Percentiles rank a stretch among this genome's conserved stretches.
These are phyloP conservation scores for Strix uralensis DNA, from an alignment of 2,113 vertebrate genomes.

Conservation along the genomic window DNA sequence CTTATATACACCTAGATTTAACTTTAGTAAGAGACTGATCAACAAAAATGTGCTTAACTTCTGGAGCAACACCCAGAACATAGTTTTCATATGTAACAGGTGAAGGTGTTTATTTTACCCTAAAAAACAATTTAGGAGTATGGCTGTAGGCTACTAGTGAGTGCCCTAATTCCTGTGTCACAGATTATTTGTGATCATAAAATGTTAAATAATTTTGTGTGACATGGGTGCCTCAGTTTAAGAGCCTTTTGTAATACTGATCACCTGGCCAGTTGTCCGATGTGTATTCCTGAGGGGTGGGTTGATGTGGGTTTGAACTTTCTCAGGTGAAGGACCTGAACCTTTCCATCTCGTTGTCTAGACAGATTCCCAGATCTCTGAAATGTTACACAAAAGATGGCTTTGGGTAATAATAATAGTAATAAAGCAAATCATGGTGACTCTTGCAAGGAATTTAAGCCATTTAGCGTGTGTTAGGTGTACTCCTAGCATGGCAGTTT, in stretches of 20 bases:
- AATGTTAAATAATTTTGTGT: not conserved
- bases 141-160: not conserved
- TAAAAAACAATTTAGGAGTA: not conserved
- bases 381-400: not conserved
- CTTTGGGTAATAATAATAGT: not conserved
- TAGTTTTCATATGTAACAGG: not conserved
- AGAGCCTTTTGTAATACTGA: not conserved
- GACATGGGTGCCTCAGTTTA: not conserved
- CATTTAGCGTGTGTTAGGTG: not conserved
- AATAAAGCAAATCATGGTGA: not conserved
- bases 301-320: not conserved
- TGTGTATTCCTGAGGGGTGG: not conserved
- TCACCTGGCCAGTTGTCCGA: not conserved
- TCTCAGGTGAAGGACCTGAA: not conserved
- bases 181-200: not conserved
- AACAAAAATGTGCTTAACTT: not conserved
- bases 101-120: not conserved
- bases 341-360: not conserved
- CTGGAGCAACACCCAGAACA: not conserved
- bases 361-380: not conserved
- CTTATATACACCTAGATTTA: not conserved
- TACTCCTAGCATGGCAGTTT: not conserved
- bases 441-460: not conserved
- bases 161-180: not conserved
- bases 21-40: not conserved